These are phyloP conservation scores for Dryococelus australis DNA, from an alignment of 2,888 invertebrate genomes.

Conservation along the genomic window DNA sequence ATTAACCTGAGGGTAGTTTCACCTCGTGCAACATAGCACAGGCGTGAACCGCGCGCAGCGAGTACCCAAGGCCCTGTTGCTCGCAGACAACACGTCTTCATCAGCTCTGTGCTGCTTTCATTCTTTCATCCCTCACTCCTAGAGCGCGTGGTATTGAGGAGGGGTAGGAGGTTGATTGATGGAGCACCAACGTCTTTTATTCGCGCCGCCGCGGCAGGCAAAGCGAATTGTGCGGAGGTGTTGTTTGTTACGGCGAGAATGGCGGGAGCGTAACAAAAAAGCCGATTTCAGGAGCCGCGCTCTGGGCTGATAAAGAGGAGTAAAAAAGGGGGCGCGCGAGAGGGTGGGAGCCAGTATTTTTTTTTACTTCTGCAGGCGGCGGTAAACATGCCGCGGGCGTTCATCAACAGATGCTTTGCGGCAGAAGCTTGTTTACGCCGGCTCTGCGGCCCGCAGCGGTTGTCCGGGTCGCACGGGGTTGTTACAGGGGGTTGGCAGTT, in stretches of 20 bases:
- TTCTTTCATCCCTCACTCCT: background rate
- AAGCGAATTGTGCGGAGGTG: background rate
- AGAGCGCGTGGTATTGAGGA: background rate
- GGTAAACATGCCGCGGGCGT: background rate
- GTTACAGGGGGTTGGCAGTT: background rate
- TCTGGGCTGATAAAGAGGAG: background rate
- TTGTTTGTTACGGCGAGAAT: background rate
- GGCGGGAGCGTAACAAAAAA: background rate
- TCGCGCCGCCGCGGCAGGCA: background rate
- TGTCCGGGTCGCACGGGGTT: background rate
- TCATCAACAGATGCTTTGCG: background rate
- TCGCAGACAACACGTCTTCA: background rate
- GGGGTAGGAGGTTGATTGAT: background rate
- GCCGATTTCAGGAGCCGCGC: background rate
- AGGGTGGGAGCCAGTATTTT: background rate
- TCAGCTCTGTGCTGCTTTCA: background rate
- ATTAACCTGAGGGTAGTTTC: no score
- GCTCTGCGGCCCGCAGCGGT: background rate
- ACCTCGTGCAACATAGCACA: no score
- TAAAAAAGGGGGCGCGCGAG: background rate
- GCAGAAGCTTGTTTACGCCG: background rate
- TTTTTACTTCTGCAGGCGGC: background rate
- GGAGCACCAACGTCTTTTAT: background rate
- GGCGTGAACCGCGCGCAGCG: no score
- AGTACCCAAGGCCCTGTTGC: background rate